A percentile compares a stretch with the other conserved stretches of the same genome.
phyloP scores from a whole-genome alignment of 2,888 invertebrate genomes.

The Actias luna region DNA sequence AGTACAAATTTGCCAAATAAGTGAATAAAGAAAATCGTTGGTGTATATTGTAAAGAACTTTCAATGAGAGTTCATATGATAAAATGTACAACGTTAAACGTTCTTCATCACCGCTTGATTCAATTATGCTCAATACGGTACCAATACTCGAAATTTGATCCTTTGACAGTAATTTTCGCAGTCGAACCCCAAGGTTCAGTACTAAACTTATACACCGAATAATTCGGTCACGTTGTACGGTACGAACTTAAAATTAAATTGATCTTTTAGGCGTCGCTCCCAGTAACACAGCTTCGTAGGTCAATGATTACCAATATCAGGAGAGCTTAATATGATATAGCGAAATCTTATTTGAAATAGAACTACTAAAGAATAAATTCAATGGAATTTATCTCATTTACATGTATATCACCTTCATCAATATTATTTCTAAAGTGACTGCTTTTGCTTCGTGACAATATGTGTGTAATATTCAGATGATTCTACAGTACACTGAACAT shows the following conservation, averaged over 20 bases:
- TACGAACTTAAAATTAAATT: constrained; percentile 13
- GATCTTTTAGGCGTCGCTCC: constrained; percentile 14
- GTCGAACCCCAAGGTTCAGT: constrained; percentile 14
- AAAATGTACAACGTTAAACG: background rate
- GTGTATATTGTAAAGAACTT: background rate
- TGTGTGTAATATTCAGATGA: no score
- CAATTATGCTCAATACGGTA: background rate
- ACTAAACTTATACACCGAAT: constrained; percentile 20
- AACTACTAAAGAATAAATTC: background rate
- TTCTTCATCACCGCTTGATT: background rate
- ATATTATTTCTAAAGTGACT: no score
- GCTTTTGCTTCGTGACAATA: no score
- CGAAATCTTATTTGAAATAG: background rate
- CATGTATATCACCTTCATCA: no score
- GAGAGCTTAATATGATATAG: constrained; percentile 12
- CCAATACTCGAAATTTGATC: constrained; percentile 21
- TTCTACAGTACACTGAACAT: no score
- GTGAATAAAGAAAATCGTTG: background rate
- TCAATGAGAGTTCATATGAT: background rate
- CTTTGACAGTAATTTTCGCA: constrained; percentile 29
- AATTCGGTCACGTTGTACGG: constrained; percentile 21
- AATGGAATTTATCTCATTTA: no score
- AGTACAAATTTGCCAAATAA: background rate
- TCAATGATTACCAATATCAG: constrained; percentile 14
- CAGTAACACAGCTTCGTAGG: constrained; percentile 16